Evolutionary conservation across 2,797 vertebrate species (phyloP), one percentile per base, ranked within the genome.

Genomic region (Gastrophryne carolinensis): DNA sequence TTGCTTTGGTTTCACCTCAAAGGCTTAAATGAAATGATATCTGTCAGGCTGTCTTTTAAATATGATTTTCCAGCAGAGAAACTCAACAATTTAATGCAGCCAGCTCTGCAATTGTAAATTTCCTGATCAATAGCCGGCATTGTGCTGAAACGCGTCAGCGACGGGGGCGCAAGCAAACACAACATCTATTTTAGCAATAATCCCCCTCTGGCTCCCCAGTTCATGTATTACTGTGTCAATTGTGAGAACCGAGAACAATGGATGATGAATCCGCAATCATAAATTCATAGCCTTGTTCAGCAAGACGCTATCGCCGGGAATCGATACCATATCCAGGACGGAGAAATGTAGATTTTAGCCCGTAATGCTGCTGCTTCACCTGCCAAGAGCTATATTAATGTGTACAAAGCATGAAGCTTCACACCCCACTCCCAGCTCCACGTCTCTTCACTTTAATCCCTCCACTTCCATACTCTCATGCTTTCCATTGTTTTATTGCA

Each of bases 181-280:
- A 50, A 61, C 21, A 62, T 62, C 57, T 72, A 62, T 72, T 72
- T 61, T 61, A 37, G 26, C 69, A 62, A 72, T 72, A 61, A 72
- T 72, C 44, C 44, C n/a, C 21, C 56, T 15, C 69, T 23, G n/a
- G 13, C 37, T 37, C 44, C 69, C 27, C 56, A 61, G 30, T 52
- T 61, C 69, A 72, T 72, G 44, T 52, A 62, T 62, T 62, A 72
- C 50, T 72, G 44, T 72, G 57, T 72, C 69, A 61, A 53, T 53
- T 62, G 56, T 52, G 32, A 52, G 41, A 10, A 50, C 44, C 34
- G 37, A 61, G 57, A 34, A 50, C 56, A 72, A 72, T 72, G 30
- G 41, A 72, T 49, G 41, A 72, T 61, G 44, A 72, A 72, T 61
- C 13, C 23, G 8, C 69, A 50, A 71, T 71, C 68, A 71, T 60